phyloP scores from a whole-genome alignment of 2,113 vertebrate species.

The Leuciscus idus region DNA sequence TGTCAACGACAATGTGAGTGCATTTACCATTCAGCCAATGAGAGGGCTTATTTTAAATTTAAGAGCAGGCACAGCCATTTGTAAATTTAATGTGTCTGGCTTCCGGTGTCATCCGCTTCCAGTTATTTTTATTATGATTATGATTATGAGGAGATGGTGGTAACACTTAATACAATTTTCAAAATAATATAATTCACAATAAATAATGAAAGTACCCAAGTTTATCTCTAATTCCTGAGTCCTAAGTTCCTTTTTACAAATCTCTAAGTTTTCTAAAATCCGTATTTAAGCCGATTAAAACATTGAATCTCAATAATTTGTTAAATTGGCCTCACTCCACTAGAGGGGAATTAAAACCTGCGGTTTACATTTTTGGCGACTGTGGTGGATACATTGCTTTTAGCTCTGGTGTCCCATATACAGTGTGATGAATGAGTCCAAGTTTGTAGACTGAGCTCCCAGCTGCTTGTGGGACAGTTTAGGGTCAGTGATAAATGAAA shows the following conservation, averaged over 20 bases:
- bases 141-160: neutral
- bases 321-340: conserved; percentile 22
- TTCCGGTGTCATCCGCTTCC: too few species aligned
- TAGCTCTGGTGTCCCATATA: conserved; percentile 7
- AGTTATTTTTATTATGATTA: too few species aligned
- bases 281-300: conserved; percentile 17
- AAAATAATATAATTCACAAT: neutral
- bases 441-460: conserved; percentile 31
- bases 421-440: conserved; percentile 33
- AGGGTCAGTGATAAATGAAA: conserved; percentile 36
- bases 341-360: conserved; percentile 18
- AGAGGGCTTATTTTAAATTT: neutral
- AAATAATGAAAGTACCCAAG: neutral
- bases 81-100: too few species aligned
- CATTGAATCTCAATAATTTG: neutral
- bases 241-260: neutral
- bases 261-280: neutral
- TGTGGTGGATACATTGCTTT: conserved; percentile 15
- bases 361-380: neutral
- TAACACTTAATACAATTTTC: neutral
- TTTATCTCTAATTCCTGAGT: conserved; percentile 2
- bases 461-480: conserved; percentile 40
- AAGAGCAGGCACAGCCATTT: too few species aligned
- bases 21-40: neutral
- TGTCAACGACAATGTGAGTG: conserved; percentile 87